Conservation (phyloP, 2,797 vertebrate species). For the Chaunax sp. region DNA sequence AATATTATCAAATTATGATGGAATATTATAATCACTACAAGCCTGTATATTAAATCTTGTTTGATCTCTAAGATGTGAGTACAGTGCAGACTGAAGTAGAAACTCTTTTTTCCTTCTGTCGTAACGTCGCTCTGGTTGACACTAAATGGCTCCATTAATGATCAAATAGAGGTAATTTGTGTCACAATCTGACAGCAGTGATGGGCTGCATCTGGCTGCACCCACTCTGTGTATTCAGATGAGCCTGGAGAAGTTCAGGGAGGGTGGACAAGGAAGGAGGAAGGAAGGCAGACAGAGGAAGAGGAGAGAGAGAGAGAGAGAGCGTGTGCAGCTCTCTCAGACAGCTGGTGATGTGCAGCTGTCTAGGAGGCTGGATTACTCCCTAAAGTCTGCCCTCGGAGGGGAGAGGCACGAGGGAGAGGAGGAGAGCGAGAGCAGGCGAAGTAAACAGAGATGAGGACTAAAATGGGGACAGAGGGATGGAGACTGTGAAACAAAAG, state of each 20-base stretch:
- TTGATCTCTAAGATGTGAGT: conserved; percentile 34
- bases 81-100: conserved; percentile 44
- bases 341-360: conserved; percentile 77
- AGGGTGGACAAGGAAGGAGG: conserved; percentile 47
- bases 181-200: conserved; percentile 82
- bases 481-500: conserved; percentile 44
- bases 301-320: conserved; percentile 32
- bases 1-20: not conserved
- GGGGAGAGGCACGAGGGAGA: conserved; percentile 68
- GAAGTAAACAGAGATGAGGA: conserved; percentile 59
- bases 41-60: conserved; percentile 34
- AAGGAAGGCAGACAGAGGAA: conserved; percentile 54
- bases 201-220: conserved; percentile 63
- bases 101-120: conserved; percentile 32
- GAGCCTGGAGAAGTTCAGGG: conserved; percentile 56
- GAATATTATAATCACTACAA: not conserved
- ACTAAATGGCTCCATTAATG: conserved; percentile 77
- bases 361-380: conserved; percentile 73
- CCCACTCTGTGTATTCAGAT: conserved; percentile 69
- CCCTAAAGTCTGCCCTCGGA: conserved; percentile 71
- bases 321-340: conserved; percentile 64
- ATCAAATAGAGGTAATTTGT: conserved; percentile 82
- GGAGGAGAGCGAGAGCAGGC: conserved; percentile 46
- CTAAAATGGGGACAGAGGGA: conserved; percentile 55
- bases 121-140: conserved; percentile 59